Conservation (phyloP, 2,113 vertebrate species). For the Rhadina sibilatrix region DNA sequence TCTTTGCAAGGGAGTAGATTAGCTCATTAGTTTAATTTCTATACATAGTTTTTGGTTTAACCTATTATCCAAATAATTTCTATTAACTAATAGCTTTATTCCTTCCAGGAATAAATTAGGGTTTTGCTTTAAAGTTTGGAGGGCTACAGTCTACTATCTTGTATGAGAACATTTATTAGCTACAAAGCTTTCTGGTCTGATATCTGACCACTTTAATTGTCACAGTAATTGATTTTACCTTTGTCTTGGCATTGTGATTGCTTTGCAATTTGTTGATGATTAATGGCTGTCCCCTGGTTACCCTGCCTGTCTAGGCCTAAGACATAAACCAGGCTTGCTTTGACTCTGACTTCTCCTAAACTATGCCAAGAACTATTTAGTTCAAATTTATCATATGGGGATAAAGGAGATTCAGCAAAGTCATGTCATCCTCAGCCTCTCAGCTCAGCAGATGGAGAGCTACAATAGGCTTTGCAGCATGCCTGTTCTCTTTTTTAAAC, state of each 20-base stretch:
- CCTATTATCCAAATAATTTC: background rate
- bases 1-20: background rate
- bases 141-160: background rate
- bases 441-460: background rate
- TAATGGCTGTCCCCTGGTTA: slow-evolving; percentile 57
- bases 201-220: slow-evolving; percentile 58
- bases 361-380: slow-evolving; percentile 1
- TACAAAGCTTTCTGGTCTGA: slow-evolving; percentile 25
- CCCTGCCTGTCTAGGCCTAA: background rate
- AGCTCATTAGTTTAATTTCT: background rate
- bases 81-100: background rate
- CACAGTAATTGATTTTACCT: slow-evolving; percentile 72
- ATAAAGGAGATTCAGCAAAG: background rate
- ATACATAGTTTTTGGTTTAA: background rate
- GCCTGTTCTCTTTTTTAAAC: background rate
- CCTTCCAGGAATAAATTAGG: background rate
- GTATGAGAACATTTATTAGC: slow-evolving; percentile 13
- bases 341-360: slow-evolving; percentile 37
- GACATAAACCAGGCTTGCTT: slow-evolving; percentile 22
- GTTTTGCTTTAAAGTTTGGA: background rate
- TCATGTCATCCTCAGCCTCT: background rate
- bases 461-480: background rate
- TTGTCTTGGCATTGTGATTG: slow-evolving; percentile 54
- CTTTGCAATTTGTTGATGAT: slow-evolving; percentile 68
- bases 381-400: background rate